A percentile compares a stretch with the other conserved stretches of the same genome.
phyloP scores from a whole-genome alignment of 37 sponge, comb jelly and placozoan species.

The Bolinopsis microptera region DNA sequence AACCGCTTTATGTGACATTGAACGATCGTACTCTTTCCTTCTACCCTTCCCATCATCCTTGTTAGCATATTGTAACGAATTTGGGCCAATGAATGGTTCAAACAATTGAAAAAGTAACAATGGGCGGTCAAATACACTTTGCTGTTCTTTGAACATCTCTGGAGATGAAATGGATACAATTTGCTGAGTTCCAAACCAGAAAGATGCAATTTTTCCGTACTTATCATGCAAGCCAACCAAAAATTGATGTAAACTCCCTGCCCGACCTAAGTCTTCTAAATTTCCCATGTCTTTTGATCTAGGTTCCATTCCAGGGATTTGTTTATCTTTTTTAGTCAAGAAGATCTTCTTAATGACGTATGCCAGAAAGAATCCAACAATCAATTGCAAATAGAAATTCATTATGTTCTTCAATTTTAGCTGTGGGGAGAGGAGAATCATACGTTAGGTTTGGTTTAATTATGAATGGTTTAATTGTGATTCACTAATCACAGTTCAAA shows the following conservation, averaged over 20 bases:
- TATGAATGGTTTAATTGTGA: too few species aligned
- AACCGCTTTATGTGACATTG: constrained; percentile 1
- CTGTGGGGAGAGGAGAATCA: too few species aligned
- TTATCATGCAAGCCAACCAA: constrained; percentile 76
- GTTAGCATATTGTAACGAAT: constrained; percentile 55
- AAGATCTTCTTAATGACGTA: neutral
- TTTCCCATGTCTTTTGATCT: constrained; percentile 67
- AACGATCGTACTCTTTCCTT: constrained; percentile 71
- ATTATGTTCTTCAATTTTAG: too few species aligned
- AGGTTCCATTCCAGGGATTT: constrained; percentile 19
- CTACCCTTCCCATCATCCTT: constrained; percentile 69
- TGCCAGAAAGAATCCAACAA: neutral
- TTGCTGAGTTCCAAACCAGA: constrained; percentile 73
- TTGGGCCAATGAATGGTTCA: constrained; percentile 25
- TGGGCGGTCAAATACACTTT: constrained; percentile 76
- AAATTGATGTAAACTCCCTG: constrained; percentile 87
- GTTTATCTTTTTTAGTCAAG: neutral
- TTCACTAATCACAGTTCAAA: too few species aligned
- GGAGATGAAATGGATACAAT: constrained; percentile 84
- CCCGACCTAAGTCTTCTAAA: constrained; percentile 67
- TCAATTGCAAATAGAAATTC: neutral
- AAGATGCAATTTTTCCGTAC: constrained; percentile 76
- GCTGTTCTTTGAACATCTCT: constrained; percentile 74
- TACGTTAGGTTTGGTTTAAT: too few species aligned
- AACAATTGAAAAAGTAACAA: constrained; percentile 35